Conservation (phyloP, 2,113 vertebrate species). For the Oostethus manadensis region DNA sequence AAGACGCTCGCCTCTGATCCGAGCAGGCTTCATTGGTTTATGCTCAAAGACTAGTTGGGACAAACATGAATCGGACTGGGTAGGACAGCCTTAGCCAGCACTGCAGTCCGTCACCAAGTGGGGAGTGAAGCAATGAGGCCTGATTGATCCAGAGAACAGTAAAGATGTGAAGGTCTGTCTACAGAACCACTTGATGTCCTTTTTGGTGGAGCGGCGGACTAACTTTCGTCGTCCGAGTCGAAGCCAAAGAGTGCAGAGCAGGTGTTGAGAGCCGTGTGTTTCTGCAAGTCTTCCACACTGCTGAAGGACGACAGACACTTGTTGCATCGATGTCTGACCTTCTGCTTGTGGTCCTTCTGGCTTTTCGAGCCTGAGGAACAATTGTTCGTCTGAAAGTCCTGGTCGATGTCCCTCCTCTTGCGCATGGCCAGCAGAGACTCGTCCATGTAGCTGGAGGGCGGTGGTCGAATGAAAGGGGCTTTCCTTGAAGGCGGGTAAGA, state of each 20-base stretch:
- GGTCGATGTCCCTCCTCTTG: constrained; percentile 81
- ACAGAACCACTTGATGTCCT: background rate
- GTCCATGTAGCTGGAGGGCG: constrained; percentile 89
- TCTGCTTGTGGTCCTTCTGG: constrained; percentile 46
- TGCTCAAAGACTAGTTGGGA: too few relatives aligned
- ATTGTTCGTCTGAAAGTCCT: constrained; percentile 53
- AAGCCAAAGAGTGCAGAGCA: constrained; percentile 96
- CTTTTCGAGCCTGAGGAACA: constrained; percentile 63
- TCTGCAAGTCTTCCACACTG: constrained; percentile 83
- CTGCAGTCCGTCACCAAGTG: too few relatives aligned
- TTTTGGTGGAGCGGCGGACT: constrained; percentile 55
- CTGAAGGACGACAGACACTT: constrained; percentile 90
- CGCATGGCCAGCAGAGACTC: constrained; percentile 94
- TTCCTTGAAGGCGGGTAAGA: constrained; percentile 45
- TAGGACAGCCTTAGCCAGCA: too few relatives aligned
- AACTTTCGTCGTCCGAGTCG: constrained; percentile 97
- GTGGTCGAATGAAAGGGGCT: constrained; percentile 79
- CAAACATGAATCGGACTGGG: too few relatives aligned
- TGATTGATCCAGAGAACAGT: background rate
- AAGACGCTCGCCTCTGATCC: too few relatives aligned
- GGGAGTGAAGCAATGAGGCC: background rate
- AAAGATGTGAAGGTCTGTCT: background rate
- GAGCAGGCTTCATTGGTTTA: too few relatives aligned
- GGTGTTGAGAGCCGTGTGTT: constrained; percentile 87
- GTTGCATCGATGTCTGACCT: constrained; percentile 80